These are phyloP conservation scores for Podargus strigoides DNA, from an alignment of 2,797 vertebrate genomes.

Conservation along the genomic window DNA sequence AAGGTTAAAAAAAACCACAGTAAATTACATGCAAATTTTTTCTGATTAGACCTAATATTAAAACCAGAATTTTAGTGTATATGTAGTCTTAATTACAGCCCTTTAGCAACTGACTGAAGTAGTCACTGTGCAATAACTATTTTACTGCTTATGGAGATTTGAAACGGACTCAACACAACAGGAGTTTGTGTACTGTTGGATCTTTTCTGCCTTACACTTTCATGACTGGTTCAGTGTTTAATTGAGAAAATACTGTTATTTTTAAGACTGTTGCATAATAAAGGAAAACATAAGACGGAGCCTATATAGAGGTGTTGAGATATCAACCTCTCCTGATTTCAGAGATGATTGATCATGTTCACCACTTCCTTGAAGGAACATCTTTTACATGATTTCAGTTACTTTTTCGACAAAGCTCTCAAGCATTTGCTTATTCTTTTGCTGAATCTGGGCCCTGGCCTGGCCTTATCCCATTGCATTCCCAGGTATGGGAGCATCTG, in stretches of 20 bases:
- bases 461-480: not conserved
- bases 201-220: not conserved
- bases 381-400: not conserved
- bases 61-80: not conserved
- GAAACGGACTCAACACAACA: not conserved
- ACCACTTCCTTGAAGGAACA: not conserved
- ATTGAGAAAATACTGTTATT: not conserved
- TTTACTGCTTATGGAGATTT: not conserved
- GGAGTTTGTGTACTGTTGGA: not conserved
- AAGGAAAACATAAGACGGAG: not conserved
- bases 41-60: not conserved
- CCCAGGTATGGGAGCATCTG: not conserved
- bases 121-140: not conserved
- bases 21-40: not conserved
- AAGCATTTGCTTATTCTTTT: not conserved
- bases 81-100: not conserved
- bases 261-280: not conserved
- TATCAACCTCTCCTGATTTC: not conserved
- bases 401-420: not conserved
- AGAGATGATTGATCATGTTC: not conserved
- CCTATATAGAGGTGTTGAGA: accelerated
- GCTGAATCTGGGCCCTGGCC: not conserved
- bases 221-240: not conserved
- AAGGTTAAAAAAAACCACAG: accelerated
- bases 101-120: not conserved